Base-by-base conservation (phyloP, 1,140 invertebrate genomes). In the Aphelenchoides fujianensis region DNA sequence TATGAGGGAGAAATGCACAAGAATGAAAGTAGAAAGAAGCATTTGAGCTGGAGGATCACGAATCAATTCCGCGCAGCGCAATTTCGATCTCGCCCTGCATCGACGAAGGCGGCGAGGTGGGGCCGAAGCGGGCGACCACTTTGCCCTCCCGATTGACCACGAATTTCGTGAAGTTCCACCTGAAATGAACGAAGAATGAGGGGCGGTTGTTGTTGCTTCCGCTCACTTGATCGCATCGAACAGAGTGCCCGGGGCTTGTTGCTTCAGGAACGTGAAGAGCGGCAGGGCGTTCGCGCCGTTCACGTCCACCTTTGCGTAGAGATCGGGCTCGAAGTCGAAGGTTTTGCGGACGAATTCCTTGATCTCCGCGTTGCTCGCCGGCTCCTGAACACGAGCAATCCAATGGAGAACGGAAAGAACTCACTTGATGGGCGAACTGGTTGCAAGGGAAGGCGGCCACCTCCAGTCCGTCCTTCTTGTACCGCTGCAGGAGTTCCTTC, bases 101-200 rank as follows among this genome's bases (percentile, higher is more conserved):
- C 23, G 41, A 48, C 23, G 41, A 48, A 12, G 41, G 41, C 12
- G 41, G 41, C 12, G 12, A 16, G 23, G 12, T 12, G 12, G 41
- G 41, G 12, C 41, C 41, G 23, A 16, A 48, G 12, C 41, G 41
- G 23, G 41, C 41, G 23, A 48, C 23, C 12, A 48, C 41, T 48
- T 48, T 23, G 28, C 71, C 71, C 52, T 72, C 28, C 2, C 70
- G 55, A 31, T 72, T 48, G n/a, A 72, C 73, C 16, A 74, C 30
- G 70, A 73, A 76, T 55, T 78, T 78, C 2, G 77, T 78, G 54
- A 78, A 78, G 41, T 78, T 78, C 77, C 77, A 78, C 64, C 79
- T 78, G 71, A 78, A n/a, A n/a, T n/a, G n/a, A n/a, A n/a, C n/a
- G n/a, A n/a, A n/a, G n/a, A n/a, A n/a, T n/a, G n/a, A n/a, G n/a